Evolutionary conservation across 2,113 vertebrate species (phyloP).

Genomic region (Aviceda subcristata): DNA sequence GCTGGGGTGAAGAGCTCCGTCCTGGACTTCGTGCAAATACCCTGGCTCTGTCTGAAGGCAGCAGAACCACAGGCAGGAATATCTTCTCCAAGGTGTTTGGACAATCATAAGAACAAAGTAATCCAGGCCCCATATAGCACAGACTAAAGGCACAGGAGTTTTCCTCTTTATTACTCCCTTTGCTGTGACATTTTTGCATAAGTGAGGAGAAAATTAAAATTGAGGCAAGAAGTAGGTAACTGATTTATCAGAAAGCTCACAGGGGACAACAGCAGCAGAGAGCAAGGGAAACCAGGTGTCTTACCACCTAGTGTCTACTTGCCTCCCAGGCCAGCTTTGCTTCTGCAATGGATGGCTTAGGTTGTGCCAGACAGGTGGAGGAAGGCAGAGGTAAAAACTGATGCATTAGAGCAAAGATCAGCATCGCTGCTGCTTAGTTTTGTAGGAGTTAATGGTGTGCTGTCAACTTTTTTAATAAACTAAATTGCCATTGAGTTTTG

Average conservation of each 20-base stretch:
- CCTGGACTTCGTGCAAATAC: not conserved
- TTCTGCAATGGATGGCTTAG: not conserved
- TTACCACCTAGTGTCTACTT: not conserved
- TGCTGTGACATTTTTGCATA: not conserved
- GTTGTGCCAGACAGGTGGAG: too few relatives aligned
- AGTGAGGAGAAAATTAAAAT: not conserved
- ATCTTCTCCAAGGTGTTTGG: not conserved
- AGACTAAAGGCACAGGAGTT: not conserved
- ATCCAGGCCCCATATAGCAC: not conserved
- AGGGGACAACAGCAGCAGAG: not conserved
- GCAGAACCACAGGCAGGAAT: not conserved
- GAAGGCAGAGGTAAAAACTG: not conserved
- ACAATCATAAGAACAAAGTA: rapidly evolving
- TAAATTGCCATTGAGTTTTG: not conserved
- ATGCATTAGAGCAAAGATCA: not conserved
- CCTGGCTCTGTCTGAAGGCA: not conserved
- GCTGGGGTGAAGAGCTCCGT: not conserved
- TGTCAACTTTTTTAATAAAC: not conserved
- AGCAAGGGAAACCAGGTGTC: not conserved
- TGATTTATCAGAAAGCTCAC: not conserved
- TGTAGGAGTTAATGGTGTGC: not conserved
- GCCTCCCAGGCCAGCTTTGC: not conserved
- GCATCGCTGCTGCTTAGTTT: not conserved
- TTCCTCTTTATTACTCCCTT: not conserved
- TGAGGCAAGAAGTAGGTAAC: not conserved